Evolutionary conservation across 35 echinoderm and acorn worm genomes (phyloP).

Genomic region (Patiria miniata): DNA sequence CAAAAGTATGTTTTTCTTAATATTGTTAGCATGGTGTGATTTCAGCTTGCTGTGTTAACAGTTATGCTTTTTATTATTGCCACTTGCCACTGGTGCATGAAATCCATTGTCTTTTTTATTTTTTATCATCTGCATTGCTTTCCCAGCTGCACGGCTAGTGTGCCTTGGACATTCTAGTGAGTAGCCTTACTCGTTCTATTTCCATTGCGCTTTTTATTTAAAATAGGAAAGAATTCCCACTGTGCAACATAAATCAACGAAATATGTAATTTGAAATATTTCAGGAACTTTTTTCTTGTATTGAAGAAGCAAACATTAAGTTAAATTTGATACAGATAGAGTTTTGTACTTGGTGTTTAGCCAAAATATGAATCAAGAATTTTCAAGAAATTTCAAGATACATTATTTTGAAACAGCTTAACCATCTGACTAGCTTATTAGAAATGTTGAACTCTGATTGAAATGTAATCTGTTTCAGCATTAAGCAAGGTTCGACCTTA

Average conservation of each 20-base stretch:
- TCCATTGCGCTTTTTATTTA: not conserved
- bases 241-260: not conserved
- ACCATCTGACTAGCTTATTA: too few species aligned
- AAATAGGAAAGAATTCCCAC: too few species aligned
- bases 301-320: not conserved
- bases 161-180: slow-evolving; percentile 68
- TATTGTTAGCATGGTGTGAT: not conserved
- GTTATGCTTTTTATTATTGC: not conserved
- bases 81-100: too few species aligned
- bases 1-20: too few species aligned
- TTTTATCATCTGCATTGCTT: not conserved
- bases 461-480: too few species aligned
- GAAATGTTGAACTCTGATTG: too few species aligned
- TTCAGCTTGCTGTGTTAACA: not conserved
- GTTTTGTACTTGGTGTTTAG: not conserved
- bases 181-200: not conserved
- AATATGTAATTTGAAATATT: not conserved
- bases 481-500: too few species aligned
- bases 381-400: not conserved
- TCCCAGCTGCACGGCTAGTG: slow-evolving; percentile 29
- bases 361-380: too few species aligned
- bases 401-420: not conserved
- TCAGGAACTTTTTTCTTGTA: not conserved
- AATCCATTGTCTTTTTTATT: not conserved
- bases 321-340: slow-evolving; percentile 1